Evolutionary conservation across 2,797 vertebrate species (phyloP), one percentile per base, ranked within the genome.

Genomic region (Danio choprae): DNA sequence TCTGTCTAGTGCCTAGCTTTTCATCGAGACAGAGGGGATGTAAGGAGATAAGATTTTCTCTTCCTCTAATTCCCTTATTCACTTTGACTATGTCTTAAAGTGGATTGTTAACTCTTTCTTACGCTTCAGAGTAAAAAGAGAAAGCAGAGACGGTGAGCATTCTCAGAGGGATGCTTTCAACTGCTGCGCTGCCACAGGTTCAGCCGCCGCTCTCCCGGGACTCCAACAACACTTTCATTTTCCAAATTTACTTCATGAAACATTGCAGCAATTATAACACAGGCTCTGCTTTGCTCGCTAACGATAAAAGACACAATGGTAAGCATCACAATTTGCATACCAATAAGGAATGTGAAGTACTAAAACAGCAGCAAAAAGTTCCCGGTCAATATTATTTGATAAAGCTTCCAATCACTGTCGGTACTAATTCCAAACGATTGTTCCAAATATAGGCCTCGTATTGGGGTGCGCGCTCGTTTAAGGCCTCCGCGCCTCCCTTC

Each of bases 21-120:
- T 90, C 82, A 89, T 86, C 83, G 83, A 90, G 89, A 91, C 89
- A 86, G 89, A 91, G 85, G 84, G 44, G 84, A 90, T 90, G 87
- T 91, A 84, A 88, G 86, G 86, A 89, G 86, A 90, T 81, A 88
- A 69, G 83, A 46, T 81, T 62, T 83, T 68, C 73, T 78, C 63
- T 63, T 60, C 29, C 72, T 72, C 53, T 78, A 53, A 80, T 73
- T 51, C 72, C 75, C 48, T 74, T 80, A 86, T 83, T 71, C 82
- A 76, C 82, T 88, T 80, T 70, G 78, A 84, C 79, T 85, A 86
- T 87, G 74, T 70, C 87, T 80, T 85, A 86, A 88, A 90, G 85
- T 86, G 84, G 84, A 82, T 85, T 84, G 67, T 86, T 88, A 90
- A 89, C 79, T 89, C 87, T 90, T 90, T 89, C 86, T 51, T 72